Evolutionary conservation across 1,140 invertebrate genomes (phyloP), one percentile per base, ranked within the genome.

Genomic region (Rhopalosiphum maidis): DNA sequence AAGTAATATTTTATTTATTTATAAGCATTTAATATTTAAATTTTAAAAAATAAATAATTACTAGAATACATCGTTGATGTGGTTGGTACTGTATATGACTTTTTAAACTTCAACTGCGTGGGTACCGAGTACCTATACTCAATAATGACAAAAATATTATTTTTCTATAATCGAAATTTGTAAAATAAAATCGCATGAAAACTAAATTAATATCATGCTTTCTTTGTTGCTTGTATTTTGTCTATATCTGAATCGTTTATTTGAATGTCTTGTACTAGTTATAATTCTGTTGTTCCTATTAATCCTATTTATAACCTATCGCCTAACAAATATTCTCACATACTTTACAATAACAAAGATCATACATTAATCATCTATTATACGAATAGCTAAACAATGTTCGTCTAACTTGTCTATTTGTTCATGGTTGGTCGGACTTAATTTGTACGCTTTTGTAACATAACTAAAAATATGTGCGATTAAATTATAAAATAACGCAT

Each of bases 331-430:
- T 77, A 77, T 77, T 35, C 11, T 77, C 30, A n/a, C 15, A 77
- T 77, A 77, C 15, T n/a, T n/a, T n/a, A 77, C 60, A 77, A 77
- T 77, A n/a, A 77, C 60, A 77, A 77, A n/a, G 60, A n/a, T n/a
- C 60, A 18, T 15, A 77, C 15, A 77, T 77, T n/a, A 21, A 30
- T 77, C 15, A 5, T 68, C 15, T 15, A 15, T 5, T n/a, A 15
- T 60, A 60, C 54, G 22, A 54, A 0, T 68, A n/a, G 30, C 15
- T 77, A 6, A n/a, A 77, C 60, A 77, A 35, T 77, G n/a, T 77
- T 77, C 60, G n/a, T 77, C 60, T 18, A n/a, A 5, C 1, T 77
- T 18, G 11, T 25, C 30, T 68, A 77, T 77, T n/a, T 68, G 30
- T 68, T 77, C 15, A n/a, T n/a, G 4, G 60, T 77, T 77, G 15